These are phyloP conservation scores for Peromyscus melanophrys DNA, from an alignment of 2,797 vertebrate genomes.

Conservation along the genomic window DNA sequence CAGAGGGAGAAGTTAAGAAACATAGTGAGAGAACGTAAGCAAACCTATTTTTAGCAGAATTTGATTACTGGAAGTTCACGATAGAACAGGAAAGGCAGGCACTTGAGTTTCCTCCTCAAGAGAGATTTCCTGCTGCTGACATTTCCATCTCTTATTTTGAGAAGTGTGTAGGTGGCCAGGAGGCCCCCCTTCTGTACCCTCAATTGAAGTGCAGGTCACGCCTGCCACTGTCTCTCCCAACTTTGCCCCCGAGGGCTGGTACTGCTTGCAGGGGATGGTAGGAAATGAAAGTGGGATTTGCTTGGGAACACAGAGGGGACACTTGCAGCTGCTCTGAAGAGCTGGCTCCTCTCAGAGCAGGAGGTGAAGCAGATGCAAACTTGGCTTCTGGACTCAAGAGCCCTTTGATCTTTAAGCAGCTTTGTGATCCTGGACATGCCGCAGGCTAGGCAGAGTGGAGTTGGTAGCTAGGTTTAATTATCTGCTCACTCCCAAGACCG, in stretches of 20 bases:
- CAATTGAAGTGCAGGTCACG: background rate
- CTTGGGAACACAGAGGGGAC: background rate
- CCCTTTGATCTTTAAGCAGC: conserved; percentile 36
- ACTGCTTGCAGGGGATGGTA: background rate
- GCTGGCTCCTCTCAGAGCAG: background rate
- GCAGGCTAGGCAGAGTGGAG: background rate
- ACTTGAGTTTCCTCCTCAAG: conserved; percentile 39
- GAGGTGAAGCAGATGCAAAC: background rate
- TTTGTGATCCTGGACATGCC: background rate
- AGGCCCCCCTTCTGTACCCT: background rate
- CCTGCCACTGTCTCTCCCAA: background rate
- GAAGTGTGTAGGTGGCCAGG: background rate
- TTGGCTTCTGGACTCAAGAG: conserved; percentile 4
- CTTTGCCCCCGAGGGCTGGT: background rate
- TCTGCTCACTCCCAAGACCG: conserved; percentile 50
- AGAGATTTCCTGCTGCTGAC: conserved; percentile 61
- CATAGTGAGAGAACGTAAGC: background rate
- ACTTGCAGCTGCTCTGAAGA: background rate
- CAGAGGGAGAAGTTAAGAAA: background rate
- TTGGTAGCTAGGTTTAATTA: conserved; percentile 2
- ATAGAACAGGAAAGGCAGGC: conserved; percentile 62
- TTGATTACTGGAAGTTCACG: conserved; percentile 34
- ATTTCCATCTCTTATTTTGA: conserved; percentile 52
- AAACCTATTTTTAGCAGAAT: conserved; percentile 51
- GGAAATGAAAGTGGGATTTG: background rate